These are phyloP conservation scores for Dicycla oo DNA, from an alignment of 2,888 invertebrate genomes.

Conservation along the genomic window DNA sequence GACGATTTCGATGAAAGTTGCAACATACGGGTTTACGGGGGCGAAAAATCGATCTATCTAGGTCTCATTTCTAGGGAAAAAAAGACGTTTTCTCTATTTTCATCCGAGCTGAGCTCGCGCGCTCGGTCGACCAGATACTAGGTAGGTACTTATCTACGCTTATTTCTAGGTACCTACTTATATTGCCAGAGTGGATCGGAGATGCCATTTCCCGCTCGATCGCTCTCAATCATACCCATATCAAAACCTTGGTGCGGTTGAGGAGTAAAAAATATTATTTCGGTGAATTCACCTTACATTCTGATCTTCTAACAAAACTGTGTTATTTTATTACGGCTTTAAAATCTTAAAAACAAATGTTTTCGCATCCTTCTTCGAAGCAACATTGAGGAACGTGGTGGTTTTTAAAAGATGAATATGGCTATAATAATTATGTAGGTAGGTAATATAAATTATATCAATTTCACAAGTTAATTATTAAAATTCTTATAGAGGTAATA, in stretches of 20 bases:
- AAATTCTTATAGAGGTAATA: constrained; percentile 62
- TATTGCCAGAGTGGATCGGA: constrained; percentile 74
- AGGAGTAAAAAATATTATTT: constrained; percentile 47
- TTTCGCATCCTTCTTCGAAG: background rate
- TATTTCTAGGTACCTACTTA: constrained; percentile 30
- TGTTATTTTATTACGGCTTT: background rate
- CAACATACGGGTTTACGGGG: too few species aligned
- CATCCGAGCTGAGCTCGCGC: too few species aligned
- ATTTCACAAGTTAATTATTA: constrained; percentile 42
- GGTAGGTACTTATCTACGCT: constrained; percentile 2
- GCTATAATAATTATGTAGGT: background rate
- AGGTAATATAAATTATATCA: constrained; percentile 1
- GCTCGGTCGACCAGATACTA: too few species aligned
- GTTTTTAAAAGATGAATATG: constrained; percentile 3
- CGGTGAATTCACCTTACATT: constrained; percentile 13
- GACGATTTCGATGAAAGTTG: too few species aligned
- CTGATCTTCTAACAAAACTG: constrained; percentile 1
- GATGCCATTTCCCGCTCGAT: constrained; percentile 84
- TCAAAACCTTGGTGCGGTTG: constrained; percentile 68
- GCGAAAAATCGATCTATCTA: too few species aligned
- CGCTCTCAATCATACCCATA: constrained; percentile 82
- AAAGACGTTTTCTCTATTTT: too few species aligned
- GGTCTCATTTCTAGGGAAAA: too few species aligned
- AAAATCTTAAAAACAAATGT: background rate
- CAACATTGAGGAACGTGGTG: background rate